phyloP scores from a whole-genome alignment of 2,113 vertebrate species.

The Hiodon alosoides region DNA sequence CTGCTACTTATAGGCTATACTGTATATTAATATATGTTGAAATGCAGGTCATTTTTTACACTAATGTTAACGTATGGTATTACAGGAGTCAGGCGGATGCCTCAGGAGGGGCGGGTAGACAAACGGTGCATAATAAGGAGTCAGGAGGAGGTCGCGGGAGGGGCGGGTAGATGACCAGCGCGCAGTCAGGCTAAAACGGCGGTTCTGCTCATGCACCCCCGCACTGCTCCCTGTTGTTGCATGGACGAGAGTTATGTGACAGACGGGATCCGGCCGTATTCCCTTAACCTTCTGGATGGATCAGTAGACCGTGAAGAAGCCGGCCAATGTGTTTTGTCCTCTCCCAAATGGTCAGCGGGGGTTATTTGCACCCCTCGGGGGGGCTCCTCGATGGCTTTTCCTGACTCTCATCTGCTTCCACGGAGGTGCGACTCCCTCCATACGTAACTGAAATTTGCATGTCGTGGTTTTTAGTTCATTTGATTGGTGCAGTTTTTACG shows the following conservation, averaged over 20 bases:
- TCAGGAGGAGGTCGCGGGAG: too few relatives aligned
- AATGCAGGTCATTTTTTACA: too few relatives aligned
- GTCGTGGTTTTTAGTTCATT: too few relatives aligned
- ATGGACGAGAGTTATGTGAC: conserved; percentile 34
- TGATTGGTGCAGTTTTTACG: too few relatives aligned
- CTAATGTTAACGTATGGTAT: too few relatives aligned
- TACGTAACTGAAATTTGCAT: not conserved
- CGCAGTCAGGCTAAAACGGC: too few relatives aligned
- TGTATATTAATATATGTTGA: too few relatives aligned
- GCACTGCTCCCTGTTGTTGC: conserved; percentile 35
- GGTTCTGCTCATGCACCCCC: not conserved
- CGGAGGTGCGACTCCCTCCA: not conserved
- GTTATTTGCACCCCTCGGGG: conserved; percentile 25
- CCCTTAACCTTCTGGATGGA: conserved; percentile 28
- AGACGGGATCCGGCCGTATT: conserved; percentile 18
- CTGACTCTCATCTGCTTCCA: conserved; percentile 30
- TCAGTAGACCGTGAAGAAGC: conserved; percentile 31
- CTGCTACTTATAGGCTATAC: too few relatives aligned
- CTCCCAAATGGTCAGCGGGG: conserved; percentile 31
- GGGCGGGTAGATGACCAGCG: too few relatives aligned
- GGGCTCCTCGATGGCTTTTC: conserved; percentile 43
- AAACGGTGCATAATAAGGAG: too few relatives aligned
- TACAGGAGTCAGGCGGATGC: too few relatives aligned
- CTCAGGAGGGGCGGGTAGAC: too few relatives aligned
- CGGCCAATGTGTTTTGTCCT: conserved; percentile 29